Evolutionary conservation across 2,888 invertebrate genomes (phyloP), one percentile per base, ranked within the genome.

Genomic region (Thera britannica): DNA sequence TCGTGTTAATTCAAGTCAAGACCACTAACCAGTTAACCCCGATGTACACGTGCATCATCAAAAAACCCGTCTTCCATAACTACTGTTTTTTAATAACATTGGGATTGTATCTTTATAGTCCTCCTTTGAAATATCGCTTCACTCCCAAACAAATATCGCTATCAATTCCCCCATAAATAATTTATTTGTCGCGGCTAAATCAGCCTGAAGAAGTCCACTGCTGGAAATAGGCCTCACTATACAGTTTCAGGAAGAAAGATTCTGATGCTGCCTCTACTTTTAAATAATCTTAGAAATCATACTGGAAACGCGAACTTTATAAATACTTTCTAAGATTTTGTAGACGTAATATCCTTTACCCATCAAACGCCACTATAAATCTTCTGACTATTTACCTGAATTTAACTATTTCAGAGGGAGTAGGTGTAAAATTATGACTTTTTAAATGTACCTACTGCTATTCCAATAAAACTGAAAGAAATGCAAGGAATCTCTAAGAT

Each of bases 1-100:
- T 48, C 36, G 54, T 44, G 46, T 55, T 54, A 12, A 59, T 59
- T 51, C 7, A 38, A 59, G 59, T 59, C 61, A 51, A 63, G 41
- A 57, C 49, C 41, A 57, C 34, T 57, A 57, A 51, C 23, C 56
- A 41, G 57, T 49, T 49, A 23, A 57, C 56, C 62, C 41, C 41
- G 34, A 63, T 63, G 49, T 63, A 56, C 55, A 56, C 55, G 38
- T 56, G 51, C 51, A 51, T 34, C 34, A 8, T 51, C 51, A 51
- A 51, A 51, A 34, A 2, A 8, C 51, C 34, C 34, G 23, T 51
- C 34, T 51, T 51, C 34, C 51, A 51, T 23, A 23, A 23, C 23
- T 23, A 23, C 23, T 23, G 23, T 23, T 23, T 38, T 4, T 38
- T 38, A 5, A 38, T 3, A 4, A 38, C 3, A 38, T 38, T 38